Base-by-base conservation (phyloP, 2,113 vertebrate genomes). In the Forbesichthys agassizii region DNA sequence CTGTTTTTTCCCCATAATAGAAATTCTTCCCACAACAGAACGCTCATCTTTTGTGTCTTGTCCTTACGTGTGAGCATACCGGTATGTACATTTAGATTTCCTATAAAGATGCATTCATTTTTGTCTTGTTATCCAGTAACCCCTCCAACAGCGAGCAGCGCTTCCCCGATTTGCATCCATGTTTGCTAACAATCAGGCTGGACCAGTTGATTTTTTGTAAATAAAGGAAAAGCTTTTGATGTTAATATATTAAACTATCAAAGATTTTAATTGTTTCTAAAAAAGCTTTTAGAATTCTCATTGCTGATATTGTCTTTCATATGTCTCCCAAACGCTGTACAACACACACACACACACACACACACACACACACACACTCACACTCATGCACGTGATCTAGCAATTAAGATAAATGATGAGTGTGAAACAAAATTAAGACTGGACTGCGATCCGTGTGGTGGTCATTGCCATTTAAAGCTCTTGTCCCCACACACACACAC, bases 181-280 rank as follows among this genome's bases (percentile, higher is more conserved):
- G 86, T 82, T 88, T 82, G 77, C 75, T 54, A 77, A 78, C 89
- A 75, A 76, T 86, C 70, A 27, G 66, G 80, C 71, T 73, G 65
- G 56, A 84, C 85, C 66, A 62, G 47, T 84, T 27, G 79, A 76
- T 71, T 76, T 85, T 84, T 83, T 86, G 83, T 85, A 89, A 91
- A 91, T 83, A 90, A 86, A 90, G 83, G 89, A 83, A 88, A 90
- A 89, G 80, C 83, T 80, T 90, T 88, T 90, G 88, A 91, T 90
- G 87, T 90, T 84, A 92, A 90, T 87, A 90, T 78, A 88, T 89
- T 90, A 90, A 90, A 88, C 81, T 88, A 93, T 91, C 88, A 91
- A 90, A 91, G 88, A 89, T 91, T 88, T 91, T 92, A 91, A 93
- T 91, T 92, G 91, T 91, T 90, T 72, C 86, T 86, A 91, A 93